A percentile compares a stretch with the other conserved stretches of the same genome.
phyloP scores from a whole-genome alignment of 2,797 vertebrate species.

The Coracias cyanogaster region DNA sequence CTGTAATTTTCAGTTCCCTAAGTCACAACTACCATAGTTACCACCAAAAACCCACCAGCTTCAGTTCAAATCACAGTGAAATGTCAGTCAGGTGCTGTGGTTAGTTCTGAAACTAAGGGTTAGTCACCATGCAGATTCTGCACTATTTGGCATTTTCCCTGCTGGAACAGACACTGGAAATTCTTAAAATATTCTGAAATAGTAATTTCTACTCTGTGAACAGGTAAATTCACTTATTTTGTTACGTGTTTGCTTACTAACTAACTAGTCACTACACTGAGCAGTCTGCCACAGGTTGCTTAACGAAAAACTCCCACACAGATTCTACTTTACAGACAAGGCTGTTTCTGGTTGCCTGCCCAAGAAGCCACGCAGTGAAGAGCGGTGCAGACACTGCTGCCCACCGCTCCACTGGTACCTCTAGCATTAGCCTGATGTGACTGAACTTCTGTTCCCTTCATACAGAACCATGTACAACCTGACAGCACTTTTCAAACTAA shows the following conservation, averaged over 20 bases:
- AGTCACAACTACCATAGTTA: neutral
- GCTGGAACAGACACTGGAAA: neutral
- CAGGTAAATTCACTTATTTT: neutral
- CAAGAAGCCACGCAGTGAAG: neutral
- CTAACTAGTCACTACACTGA: neutral
- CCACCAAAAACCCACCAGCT: neutral
- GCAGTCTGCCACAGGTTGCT: neutral
- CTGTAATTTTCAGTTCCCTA: conserved; percentile 3
- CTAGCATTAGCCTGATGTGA: neutral
- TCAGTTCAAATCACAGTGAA: neutral
- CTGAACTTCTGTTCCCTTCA: neutral
- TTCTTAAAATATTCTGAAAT: neutral
- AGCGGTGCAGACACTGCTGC: neutral
- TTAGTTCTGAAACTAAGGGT: neutral
- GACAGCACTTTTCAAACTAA: neutral
- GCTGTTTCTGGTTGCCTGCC: neutral
- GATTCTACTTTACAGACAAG: neutral
- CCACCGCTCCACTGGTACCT: neutral
- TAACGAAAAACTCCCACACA: neutral
- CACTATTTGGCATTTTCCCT: neutral
- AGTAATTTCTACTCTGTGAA: neutral
- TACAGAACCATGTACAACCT: neutral
- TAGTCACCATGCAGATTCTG: neutral
- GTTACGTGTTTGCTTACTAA: neutral
- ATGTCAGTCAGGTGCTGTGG: neutral